Base-by-base conservation (phyloP, 2,797 vertebrate genomes). In the Cossypha heuglini region DNA sequence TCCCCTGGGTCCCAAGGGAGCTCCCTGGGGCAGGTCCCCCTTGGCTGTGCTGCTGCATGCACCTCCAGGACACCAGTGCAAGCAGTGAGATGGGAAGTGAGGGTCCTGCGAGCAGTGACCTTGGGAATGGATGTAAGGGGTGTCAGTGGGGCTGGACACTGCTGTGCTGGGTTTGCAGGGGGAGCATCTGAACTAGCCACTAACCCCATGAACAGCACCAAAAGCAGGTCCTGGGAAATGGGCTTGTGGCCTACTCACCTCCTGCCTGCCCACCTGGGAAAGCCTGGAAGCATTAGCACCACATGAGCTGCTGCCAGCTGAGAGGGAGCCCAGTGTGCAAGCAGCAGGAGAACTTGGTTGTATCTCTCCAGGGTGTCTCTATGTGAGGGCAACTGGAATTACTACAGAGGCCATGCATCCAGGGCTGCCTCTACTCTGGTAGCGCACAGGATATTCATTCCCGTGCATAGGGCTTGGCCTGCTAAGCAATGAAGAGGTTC, bases 401-500 rank as follows among this genome's bases (percentile, higher is more conserved):
- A n/a, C 67, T 73, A 26, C 43, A 37, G 68, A 51, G 51, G 35
- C 12, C 35, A 43, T 74, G 28, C 7, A 33, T 13, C 11, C 9
- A 28, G 69, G 37, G 11, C 57, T 86, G 58, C 29, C 42, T 45
- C 33, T 0, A 0, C 2, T 1, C 28, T 21, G 22, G 62, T 5
- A 61, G 37, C 52, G 45, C 1, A 0, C 21, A 57, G 52, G 22
- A 40, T 12, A 16, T 64, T 77, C 1, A 0, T 40, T 87, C 37
- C 11, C 1, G 3, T 16, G 15, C 46, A 2, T 1, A 8, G 38
- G 38, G 5, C 20, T 69, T 66, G 64, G 25, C 33, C 67, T 7
- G 0, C 31, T 43, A 0, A 0, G 22, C 37, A 38, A 17, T 5
- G 18, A 61, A 40, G 25, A 51, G 11, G 31, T 25, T 68, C 46